These are phyloP conservation scores for Cheumatopsyche charites DNA, from an alignment of 1,140 invertebrate genomes.

Conservation along the genomic window DNA sequence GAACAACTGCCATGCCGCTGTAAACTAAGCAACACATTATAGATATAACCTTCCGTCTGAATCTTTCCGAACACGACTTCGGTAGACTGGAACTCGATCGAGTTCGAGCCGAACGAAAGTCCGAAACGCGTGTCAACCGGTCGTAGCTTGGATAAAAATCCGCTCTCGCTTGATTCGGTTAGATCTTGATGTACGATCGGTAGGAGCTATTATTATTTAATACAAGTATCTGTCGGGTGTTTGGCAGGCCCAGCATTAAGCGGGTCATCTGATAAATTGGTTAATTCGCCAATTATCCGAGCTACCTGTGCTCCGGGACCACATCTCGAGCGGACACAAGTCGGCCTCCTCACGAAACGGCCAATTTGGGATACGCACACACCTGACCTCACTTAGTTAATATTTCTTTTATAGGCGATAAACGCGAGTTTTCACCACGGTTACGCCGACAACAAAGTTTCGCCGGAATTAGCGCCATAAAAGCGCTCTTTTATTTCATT, in stretches of 20 bases:
- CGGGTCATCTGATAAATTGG: conserved; percentile 49
- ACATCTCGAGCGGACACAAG: conserved; percentile 7
- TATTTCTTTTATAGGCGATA: conserved; percentile 39
- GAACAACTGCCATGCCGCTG: background rate
- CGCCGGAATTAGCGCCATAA: no score
- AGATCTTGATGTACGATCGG: conserved; percentile 46
- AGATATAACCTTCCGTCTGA: no score
- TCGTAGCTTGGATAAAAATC: background rate
- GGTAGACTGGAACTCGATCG: background rate
- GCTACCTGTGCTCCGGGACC: conserved; percentile 42
- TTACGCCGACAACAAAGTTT: conserved; percentile 32
- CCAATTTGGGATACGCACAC: conserved; percentile 34
- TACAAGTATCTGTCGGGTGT: conserved; percentile 40
- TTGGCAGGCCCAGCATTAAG: conserved; percentile 46
- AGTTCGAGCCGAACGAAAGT: background rate
- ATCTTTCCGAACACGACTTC: background rate
- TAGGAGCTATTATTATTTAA: conserved; percentile 47
- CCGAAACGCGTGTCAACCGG: no score
- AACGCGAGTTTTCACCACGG: conserved; percentile 34
- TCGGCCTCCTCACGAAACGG: background rate
- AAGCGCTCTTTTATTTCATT: no score
- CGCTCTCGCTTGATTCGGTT: conserved; percentile 42
- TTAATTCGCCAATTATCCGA: conserved; percentile 48
- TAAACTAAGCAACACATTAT: no score
- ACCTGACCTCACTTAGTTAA: conserved; percentile 36